A percentile compares a stretch with the other conserved stretches of the same genome.
These are phyloP conservation scores for Coenonympha glycerion DNA, from an alignment of 2,888 invertebrate species.

Conservation along the genomic window DNA sequence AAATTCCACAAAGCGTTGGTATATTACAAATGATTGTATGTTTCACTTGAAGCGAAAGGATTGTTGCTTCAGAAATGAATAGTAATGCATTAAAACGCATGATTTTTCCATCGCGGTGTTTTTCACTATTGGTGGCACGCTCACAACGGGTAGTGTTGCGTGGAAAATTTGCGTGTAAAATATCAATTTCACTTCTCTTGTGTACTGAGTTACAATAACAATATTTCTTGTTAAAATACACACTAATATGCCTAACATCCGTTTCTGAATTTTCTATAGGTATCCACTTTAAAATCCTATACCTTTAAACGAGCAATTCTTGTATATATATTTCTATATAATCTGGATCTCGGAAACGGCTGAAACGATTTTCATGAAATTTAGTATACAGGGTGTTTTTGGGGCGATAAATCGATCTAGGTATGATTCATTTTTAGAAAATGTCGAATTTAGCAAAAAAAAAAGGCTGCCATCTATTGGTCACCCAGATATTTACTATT, in stretches of 20 bases:
- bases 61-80: constrained; percentile 56
- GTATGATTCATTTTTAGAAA: too few relatives aligned
- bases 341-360: too few relatives aligned
- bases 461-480: too few relatives aligned
- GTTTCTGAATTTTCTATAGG: too few relatives aligned
- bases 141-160: constrained; percentile 55
- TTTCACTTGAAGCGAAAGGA: constrained; percentile 59
- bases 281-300: too few relatives aligned
- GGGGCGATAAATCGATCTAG: too few relatives aligned
- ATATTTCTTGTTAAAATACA: constrained; percentile 9
- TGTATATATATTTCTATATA: too few relatives aligned
- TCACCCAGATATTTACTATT: too few relatives aligned
- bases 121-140: constrained; percentile 48
- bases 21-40: constrained; percentile 18
- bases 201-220: constrained; percentile 1
- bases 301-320: too few relatives aligned
- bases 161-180: constrained; percentile 55
- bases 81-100: constrained; percentile 32
- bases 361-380: too few relatives aligned
- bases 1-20: constrained; percentile 20
- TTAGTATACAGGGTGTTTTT: too few relatives aligned
- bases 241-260: neutral
- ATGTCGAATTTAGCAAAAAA: too few relatives aligned
- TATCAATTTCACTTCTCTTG: constrained; percentile 54
- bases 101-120: constrained; percentile 40